Evolutionary conservation across 1,140 invertebrate genomes (phyloP).

Genomic region (Euura saliciscinereae): DNA sequence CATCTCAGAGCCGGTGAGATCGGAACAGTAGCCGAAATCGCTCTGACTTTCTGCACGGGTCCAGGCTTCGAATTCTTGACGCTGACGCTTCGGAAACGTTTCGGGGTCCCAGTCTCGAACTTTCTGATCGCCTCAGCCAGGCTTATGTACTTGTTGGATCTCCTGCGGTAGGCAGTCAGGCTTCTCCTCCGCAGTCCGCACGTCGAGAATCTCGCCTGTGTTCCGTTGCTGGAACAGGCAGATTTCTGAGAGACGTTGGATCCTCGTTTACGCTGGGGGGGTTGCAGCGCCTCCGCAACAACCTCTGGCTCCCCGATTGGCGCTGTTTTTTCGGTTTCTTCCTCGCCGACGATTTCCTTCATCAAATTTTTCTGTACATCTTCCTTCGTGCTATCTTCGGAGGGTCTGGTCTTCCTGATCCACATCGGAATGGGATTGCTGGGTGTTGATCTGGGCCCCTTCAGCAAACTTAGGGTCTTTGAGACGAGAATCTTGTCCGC

Average conservation of each 20-base stretch:
- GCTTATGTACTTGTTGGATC: conserved; percentile 47
- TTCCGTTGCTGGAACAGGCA: not conserved
- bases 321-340: not conserved
- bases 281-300: not conserved
- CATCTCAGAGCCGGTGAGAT: conserved; percentile 53
- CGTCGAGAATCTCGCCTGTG: conserved; percentile 18
- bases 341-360: not conserved
- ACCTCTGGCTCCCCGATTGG: not conserved
- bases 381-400: conserved; percentile 14
- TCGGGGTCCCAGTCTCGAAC: conserved; percentile 56
- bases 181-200: conserved; percentile 33
- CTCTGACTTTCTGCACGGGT: conserved; percentile 31
- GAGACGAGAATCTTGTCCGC: conserved; percentile 11
- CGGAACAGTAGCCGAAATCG: conserved; percentile 47
- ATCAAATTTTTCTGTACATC: not conserved
- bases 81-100: conserved; percentile 47
- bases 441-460: conserved; percentile 9
- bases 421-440: not conserved
- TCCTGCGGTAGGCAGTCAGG: conserved; percentile 18
- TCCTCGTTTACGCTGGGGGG: not conserved
- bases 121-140: conserved; percentile 55
- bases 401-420: conserved; percentile 4
- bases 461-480: conserved; percentile 9
- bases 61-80: conserved; percentile 36
- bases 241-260: not conserved